Evolutionary conservation across 1,140 invertebrate species (phyloP).

Genomic region (Aporrectodea caliginosa): DNA sequence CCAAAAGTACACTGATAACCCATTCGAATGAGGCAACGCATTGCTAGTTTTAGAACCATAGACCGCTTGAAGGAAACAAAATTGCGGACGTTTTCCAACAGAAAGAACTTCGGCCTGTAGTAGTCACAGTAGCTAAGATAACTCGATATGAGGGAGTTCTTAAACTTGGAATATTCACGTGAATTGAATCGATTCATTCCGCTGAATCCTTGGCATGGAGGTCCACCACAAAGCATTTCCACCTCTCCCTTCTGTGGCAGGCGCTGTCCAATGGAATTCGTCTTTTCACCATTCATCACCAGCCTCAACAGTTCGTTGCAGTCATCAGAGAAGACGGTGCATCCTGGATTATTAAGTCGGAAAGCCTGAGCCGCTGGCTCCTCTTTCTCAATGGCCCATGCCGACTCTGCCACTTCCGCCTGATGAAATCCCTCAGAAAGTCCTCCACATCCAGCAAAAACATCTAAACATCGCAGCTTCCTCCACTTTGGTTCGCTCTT

Average conservation of each 20-base stretch:
- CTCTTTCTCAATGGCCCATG: slow-evolving; percentile 79
- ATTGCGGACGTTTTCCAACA: slow-evolving; percentile 83
- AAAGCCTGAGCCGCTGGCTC: slow-evolving; percentile 75
- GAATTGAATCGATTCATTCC: slow-evolving; percentile 86
- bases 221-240: slow-evolving; percentile 78
- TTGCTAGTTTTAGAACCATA: slow-evolving; percentile 76
- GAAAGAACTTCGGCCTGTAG: slow-evolving; percentile 77
- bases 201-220: slow-evolving; percentile 87
- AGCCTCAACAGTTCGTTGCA: slow-evolving; percentile 70
- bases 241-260: slow-evolving; percentile 72
- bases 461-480: slow-evolving; percentile 68
- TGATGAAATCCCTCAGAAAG: slow-evolving; percentile 64
- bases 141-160: slow-evolving; percentile 81
- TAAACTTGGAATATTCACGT: slow-evolving; percentile 80
- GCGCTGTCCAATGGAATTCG: slow-evolving; percentile 60
- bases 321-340: slow-evolving; percentile 75
- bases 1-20: slow-evolving; percentile 86
- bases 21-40: slow-evolving; percentile 74
- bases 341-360: slow-evolving; percentile 70
- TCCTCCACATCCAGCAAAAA: slow-evolving; percentile 85
- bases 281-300: slow-evolving; percentile 62
- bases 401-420: slow-evolving; percentile 65
- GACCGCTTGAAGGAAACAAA: slow-evolving; percentile 77
- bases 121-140: slow-evolving; percentile 82
- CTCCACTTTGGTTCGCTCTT: slow-evolving; percentile 44